Evolutionary conservation across 2,797 vertebrate genomes (phyloP).

Genomic region (Orientallactaga sibirica): DNA sequence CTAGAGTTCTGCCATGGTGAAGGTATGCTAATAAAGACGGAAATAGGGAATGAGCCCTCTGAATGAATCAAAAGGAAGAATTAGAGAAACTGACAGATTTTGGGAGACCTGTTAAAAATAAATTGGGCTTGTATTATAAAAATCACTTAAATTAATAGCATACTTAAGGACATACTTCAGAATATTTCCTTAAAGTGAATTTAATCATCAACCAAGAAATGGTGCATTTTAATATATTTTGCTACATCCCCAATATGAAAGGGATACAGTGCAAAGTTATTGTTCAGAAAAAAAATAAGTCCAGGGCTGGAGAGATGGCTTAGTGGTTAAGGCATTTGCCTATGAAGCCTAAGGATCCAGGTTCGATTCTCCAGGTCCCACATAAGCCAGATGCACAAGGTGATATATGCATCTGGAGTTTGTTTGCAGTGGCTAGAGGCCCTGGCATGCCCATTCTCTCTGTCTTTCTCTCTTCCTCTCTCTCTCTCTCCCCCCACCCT

Average conservation of each 20-base stretch:
- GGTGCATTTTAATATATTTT: constrained; percentile 52
- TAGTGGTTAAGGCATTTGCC: too few relatives aligned
- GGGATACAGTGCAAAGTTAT: neutral
- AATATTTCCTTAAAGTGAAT: constrained; percentile 58
- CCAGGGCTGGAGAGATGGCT: too few relatives aligned
- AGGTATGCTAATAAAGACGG: constrained; percentile 74
- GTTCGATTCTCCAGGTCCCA: too few relatives aligned
- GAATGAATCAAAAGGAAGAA: constrained; percentile 74
- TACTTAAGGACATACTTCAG: constrained; percentile 58
- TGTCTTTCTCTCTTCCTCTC: too few relatives aligned
- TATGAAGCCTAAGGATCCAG: too few relatives aligned
- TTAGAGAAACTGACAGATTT: constrained; percentile 64
- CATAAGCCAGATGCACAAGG: too few relatives aligned
- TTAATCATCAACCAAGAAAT: constrained; percentile 44
- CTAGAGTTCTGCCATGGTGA: constrained; percentile 37
- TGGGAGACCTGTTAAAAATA: constrained; percentile 50
- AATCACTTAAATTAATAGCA: constrained; percentile 63
- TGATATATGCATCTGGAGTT: too few relatives aligned
- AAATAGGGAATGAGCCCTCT: constrained; percentile 64
- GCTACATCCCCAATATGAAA: neutral
- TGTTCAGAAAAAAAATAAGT: neutral
- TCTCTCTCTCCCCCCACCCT: too few relatives aligned
- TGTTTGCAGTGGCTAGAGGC: too few relatives aligned
- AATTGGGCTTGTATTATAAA: constrained; percentile 56
- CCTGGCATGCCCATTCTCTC: too few relatives aligned